Evolutionary conservation across 2,888 invertebrate species (phyloP).

Genomic region (Allacma fusca): DNA sequence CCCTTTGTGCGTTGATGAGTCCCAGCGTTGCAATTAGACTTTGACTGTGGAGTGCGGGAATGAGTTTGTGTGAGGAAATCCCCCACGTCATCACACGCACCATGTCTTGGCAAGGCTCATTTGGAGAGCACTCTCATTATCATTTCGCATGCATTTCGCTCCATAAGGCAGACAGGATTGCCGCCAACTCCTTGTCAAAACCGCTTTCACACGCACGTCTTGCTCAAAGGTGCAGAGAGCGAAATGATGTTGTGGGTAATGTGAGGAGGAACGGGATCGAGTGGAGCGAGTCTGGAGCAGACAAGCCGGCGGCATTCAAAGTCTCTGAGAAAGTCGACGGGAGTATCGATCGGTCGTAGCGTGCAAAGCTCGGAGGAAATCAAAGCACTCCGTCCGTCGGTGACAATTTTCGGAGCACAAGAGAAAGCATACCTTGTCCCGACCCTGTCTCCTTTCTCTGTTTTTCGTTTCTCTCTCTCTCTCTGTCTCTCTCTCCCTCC

Average conservation of each 20-base stretch:
- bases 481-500: slow-evolving; percentile 5
- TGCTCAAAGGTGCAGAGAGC: background rate
- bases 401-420: too few species aligned
- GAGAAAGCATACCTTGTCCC: too few species aligned
- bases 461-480: background rate
- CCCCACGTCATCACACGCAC: slow-evolving; percentile 12
- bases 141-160: background rate
- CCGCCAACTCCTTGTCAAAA: background rate
- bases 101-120: background rate
- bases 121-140: slow-evolving; percentile 6
- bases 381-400: slow-evolving; percentile 5
- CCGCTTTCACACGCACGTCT: slow-evolving; percentile 5
- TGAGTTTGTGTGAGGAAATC: slow-evolving; percentile 1
- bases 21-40: slow-evolving; percentile 60
- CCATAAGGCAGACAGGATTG: background rate
- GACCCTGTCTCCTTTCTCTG: background rate
- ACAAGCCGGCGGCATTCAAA: too few species aligned
- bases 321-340: too few species aligned
- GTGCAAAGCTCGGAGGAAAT: slow-evolving; percentile 9
- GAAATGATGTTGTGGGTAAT: too few species aligned
- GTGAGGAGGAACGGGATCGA: too few species aligned
- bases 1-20: slow-evolving; percentile 60
- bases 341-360: too few species aligned
- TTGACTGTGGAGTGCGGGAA: slow-evolving; percentile 29
- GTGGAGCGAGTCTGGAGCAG: too few species aligned